A percentile compares a stretch with the other conserved stretches of the same genome.
These are phyloP conservation scores for Syrista parreyssii DNA, from an alignment of 2,888 invertebrate species.

Conservation along the genomic window DNA sequence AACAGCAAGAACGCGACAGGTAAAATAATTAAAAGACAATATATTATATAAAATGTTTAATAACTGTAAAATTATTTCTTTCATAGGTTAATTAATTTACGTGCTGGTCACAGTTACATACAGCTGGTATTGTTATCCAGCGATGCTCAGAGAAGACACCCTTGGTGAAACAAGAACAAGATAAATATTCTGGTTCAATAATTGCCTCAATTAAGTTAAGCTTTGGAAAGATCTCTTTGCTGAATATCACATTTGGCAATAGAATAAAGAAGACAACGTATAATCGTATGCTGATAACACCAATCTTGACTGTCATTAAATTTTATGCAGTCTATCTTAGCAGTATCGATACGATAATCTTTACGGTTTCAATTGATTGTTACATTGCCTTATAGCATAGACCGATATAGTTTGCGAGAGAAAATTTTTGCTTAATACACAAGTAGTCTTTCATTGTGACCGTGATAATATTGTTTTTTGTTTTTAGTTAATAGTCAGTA, in stretches of 20 bases:
- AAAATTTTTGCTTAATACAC: neutral
- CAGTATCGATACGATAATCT: neutral
- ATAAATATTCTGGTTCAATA: neutral
- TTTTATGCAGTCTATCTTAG: neutral
- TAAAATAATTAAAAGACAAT: conserved; percentile 19
- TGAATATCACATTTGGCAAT: neutral
- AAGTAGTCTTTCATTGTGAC: neutral
- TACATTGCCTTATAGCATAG: neutral
- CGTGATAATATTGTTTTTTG: neutral
- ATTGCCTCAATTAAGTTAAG: neutral
- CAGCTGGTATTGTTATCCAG: conserved; percentile 52
- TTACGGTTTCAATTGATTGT: neutral
- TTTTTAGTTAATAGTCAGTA: neutral
- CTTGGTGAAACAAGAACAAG: neutral
- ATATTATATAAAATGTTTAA: neutral
- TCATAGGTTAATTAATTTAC: conserved; percentile 54
- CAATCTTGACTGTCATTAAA: neutral
- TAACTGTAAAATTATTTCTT: neutral
- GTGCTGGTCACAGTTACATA: conserved; percentile 58
- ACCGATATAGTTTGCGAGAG: neutral
- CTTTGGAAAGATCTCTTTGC: neutral
- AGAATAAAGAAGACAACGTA: neutral
- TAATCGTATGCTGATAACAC: neutral
- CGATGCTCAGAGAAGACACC: conserved; percentile 34
- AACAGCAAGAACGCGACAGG: conserved; percentile 56